Evolutionary conservation across 1,140 invertebrate genomes (phyloP).

Genomic region (Pogonus chalceus): DNA sequence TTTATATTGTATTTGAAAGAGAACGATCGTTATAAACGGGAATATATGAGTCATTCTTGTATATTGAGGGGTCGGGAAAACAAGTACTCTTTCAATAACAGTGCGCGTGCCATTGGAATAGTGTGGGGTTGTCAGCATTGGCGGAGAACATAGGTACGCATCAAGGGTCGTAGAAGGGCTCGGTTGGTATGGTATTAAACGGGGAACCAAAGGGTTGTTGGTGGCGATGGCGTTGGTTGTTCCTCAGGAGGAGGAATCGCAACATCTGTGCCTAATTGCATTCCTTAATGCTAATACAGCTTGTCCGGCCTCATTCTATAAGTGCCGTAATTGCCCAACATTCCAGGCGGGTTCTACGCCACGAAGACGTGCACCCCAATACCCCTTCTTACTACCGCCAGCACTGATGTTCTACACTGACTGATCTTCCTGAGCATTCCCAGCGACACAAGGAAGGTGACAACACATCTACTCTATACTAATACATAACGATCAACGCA

Average conservation of each 20-base stretch:
- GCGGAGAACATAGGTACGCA: not conserved
- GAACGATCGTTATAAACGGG: not conserved
- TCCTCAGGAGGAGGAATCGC: constrained; percentile 1
- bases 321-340: constrained; percentile 18
- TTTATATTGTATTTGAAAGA: not conserved
- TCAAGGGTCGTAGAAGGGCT: not conserved
- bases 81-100: not conserved
- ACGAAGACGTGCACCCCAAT: not conserved
- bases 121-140: not conserved
- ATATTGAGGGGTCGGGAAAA: not conserved
- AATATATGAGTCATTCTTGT: not conserved
- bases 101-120: not conserved
- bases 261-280: constrained; percentile 20
- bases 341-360: constrained; percentile 9
- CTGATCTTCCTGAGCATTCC: not conserved
- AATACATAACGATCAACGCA: too few species aligned
- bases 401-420: too few species aligned
- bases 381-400: not conserved
- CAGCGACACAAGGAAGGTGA: not conserved
- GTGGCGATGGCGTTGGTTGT: too few species aligned
- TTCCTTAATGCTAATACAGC: constrained; percentile 20
- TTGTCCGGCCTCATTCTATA: constrained; percentile 14
- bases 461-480: not conserved
- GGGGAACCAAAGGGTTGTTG: too few species aligned
- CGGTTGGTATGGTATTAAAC: too few species aligned